A percentile compares a stretch with the other conserved stretches of the same genome.
These are phyloP conservation scores for Porites cylindrica DNA, from an alignment of 92 coral and sea anemone species.

Conservation along the genomic window DNA sequence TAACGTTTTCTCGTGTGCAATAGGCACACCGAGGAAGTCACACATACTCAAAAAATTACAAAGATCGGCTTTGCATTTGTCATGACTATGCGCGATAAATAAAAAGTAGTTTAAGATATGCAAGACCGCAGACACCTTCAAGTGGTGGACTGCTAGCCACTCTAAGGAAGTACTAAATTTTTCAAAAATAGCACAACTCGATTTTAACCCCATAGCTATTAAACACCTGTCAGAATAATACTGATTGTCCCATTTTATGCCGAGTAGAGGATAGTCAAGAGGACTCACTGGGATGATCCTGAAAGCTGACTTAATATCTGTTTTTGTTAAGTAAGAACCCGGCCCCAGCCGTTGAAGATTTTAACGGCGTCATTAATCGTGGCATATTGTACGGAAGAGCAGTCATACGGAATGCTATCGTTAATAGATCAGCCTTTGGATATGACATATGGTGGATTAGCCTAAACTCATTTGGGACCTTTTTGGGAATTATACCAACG, in stretches of 20 bases:
- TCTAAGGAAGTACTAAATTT: constrained; percentile 22
- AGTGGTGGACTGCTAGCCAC: constrained; percentile 30
- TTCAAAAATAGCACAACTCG: constrained; percentile 10
- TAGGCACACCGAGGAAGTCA: constrained; percentile 53
- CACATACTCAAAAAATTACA: constrained; percentile 41
- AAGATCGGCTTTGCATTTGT: background rate
- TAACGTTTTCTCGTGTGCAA: constrained; percentile 42
- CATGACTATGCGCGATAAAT: constrained; percentile 14
- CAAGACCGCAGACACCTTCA: constrained; percentile 20
- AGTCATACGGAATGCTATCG: constrained; percentile 26
- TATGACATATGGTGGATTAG: constrained; percentile 50
- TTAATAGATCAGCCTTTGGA: constrained; percentile 40
- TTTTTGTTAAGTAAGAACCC: constrained; percentile 37
- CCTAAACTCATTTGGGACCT: constrained; percentile 14
- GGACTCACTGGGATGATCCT: background rate
- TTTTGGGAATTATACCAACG: constrained; percentile 56
- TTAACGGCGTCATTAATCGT: constrained; percentile 19
- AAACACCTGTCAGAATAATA: constrained; percentile 61
- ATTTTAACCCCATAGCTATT: constrained; percentile 17
- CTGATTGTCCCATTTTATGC: constrained; percentile 3
- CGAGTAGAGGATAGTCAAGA: constrained; percentile 2
- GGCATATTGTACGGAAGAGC: constrained; percentile 30
- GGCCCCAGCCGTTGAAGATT: background rate
- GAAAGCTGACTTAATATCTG: constrained; percentile 36
- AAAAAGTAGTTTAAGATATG: constrained; percentile 60